Evolutionary conservation across 1,140 invertebrate species (phyloP).

Genomic region (Spodoptera litura): DNA sequence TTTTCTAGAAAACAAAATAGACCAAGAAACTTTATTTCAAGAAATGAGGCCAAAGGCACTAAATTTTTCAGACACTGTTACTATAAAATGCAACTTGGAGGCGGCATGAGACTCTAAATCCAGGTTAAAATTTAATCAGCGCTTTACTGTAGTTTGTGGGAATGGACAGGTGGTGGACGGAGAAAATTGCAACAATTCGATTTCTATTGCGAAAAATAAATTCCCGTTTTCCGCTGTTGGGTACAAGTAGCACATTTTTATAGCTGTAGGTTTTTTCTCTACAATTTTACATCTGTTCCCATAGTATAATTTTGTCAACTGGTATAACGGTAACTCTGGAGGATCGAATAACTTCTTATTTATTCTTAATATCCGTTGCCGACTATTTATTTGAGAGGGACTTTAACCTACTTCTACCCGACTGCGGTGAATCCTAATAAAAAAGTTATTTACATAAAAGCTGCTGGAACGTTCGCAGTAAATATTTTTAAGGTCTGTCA

Average conservation of each 20-base stretch:
- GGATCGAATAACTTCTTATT: slow-evolving; percentile 17
- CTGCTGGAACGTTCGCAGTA: slow-evolving; percentile 24
- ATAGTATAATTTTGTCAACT: neutral
- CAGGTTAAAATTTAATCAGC: slow-evolving; percentile 43
- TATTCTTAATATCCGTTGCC: slow-evolving; percentile 32
- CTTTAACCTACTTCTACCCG: slow-evolving; percentile 9
- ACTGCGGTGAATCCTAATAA: no score
- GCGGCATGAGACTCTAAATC: slow-evolving; percentile 14
- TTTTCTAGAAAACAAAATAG: neutral
- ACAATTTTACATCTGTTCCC: neutral
- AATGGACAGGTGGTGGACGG: slow-evolving; percentile 24
- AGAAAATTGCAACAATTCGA: neutral
- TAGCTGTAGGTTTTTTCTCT: neutral
- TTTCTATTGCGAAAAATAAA: slow-evolving; percentile 1
- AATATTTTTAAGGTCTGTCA: slow-evolving; percentile 39
- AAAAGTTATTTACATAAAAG: slow-evolving; percentile 24
- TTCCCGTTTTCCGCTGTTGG: neutral
- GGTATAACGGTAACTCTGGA: slow-evolving; percentile 1
- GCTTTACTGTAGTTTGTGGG: slow-evolving; percentile 22
- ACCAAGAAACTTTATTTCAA: slow-evolving; percentile 10
- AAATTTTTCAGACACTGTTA: slow-evolving; percentile 31
- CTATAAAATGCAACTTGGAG: slow-evolving; percentile 34
- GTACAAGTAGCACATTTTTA: neutral
- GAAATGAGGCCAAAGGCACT: slow-evolving; percentile 1
- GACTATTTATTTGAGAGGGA: slow-evolving; percentile 23